Conservation (phyloP, 2,888 invertebrate genomes). For the Podotricha telesiphe region DNA sequence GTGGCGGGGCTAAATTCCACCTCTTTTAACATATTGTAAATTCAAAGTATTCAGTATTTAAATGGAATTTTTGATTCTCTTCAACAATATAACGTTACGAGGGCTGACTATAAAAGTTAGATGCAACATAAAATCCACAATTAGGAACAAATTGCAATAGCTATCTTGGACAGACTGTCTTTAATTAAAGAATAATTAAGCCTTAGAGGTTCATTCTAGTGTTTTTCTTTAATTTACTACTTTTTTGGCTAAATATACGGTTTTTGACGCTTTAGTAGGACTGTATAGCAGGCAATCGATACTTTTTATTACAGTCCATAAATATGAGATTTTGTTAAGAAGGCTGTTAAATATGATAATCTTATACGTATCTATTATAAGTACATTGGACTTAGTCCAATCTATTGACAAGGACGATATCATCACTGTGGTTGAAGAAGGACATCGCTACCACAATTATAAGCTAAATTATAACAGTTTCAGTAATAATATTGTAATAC, state of each 20-base stretch:
- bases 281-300: no score
- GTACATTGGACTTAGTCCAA: no score
- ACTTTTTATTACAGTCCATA: background rate
- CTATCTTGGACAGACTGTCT: slow-evolving; percentile 41
- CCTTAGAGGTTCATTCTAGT: slow-evolving; percentile 41
- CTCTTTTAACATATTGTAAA: background rate
- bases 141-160: slow-evolving; percentile 41
- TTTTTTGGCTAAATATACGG: slow-evolving; percentile 21
- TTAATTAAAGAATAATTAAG: slow-evolving; percentile 49
- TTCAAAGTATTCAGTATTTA: background rate
- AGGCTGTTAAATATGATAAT: no score
- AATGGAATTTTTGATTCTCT: background rate
- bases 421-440: no score
- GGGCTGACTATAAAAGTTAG: slow-evolving; percentile 24
- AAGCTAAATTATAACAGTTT: no score
- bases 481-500: no score
- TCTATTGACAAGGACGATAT: no score
- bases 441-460: no score
- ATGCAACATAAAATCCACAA: slow-evolving; percentile 40
- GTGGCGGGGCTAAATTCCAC: no score
- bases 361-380: no score
- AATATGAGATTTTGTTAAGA: no score
- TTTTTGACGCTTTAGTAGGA: background rate
- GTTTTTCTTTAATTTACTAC: slow-evolving; percentile 42
- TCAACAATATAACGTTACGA: background rate